Base-by-base conservation (phyloP, 2,888 invertebrate genomes). In the Hydrotaea diabolus region DNA sequence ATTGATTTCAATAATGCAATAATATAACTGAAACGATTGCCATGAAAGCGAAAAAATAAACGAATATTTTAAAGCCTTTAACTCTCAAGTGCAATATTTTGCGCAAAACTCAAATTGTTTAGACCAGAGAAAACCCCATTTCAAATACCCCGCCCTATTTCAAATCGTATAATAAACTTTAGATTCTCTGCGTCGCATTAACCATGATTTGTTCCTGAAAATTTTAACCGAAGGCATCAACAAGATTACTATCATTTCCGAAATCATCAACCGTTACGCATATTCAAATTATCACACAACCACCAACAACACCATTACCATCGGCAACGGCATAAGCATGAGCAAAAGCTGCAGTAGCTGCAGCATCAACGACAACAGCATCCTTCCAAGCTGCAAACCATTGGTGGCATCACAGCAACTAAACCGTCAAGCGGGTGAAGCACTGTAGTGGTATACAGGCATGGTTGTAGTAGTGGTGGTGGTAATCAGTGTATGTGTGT, bases 261-360 rank as follows among this genome's bases (percentile, higher is more conserved):
- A 80, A 82, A 80, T 77, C 77, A 80, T 74, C 82, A 85, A 82
- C 26, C 79, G 74, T 75, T 80, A 77, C 77, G 69, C 80, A 72
- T 75, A 75, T 82, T 77, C 64, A 80, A 82, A 82, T 85, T 82
- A 73, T 77, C 80, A 75, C 74, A 82, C 81, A 77, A 74, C 74
- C 62, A 77, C 62, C 71, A 72, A 66, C 77, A 36, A 59, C 59
- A 64, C 19, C 39, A 36, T 46, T 26, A 74, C 4, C 17, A n/a
- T 26, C 53, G 15, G 17, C 75, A 55, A 36, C 31, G 17, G n/a
- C 49, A 36, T 2, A 21, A 19, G n/a, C 13, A 26, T 36, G 7
- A 21, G 66, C 43, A 21, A 66, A 39, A 66, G 23, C 46, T 64
- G 21, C 74, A 46, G 46, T 0, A 62, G 31, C 46, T 57, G 72